These are phyloP conservation scores for Phymatocera aterrima DNA, from an alignment of 2,888 invertebrate species.

Conservation along the genomic window DNA sequence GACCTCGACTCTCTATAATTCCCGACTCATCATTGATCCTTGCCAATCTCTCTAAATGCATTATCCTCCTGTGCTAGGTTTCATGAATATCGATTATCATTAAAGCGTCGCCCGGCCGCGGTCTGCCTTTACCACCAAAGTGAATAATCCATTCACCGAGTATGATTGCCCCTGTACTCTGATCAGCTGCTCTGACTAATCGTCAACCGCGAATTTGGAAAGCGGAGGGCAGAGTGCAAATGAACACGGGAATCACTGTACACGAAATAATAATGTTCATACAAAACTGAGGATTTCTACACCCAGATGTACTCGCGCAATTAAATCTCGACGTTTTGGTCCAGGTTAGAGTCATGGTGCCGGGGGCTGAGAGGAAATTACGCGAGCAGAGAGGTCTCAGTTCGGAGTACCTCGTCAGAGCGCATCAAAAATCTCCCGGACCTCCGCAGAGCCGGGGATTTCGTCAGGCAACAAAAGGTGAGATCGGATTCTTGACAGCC, in stretches of 20 bases:
- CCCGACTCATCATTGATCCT: neutral
- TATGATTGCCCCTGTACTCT: slow-evolving; percentile 9
- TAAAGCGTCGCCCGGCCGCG: neutral
- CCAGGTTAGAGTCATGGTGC: slow-evolving; percentile 79
- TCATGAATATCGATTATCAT: slow-evolving; percentile 21
- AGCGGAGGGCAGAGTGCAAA: too few relatives aligned
- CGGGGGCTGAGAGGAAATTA: slow-evolving; percentile 78
- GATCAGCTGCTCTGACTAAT: neutral
- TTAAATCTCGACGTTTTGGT: slow-evolving; percentile 49
- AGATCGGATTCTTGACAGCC: too few relatives aligned
- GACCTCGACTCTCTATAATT: too few relatives aligned
- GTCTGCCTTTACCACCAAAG: neutral
- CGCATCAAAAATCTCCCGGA: slow-evolving; percentile 71
- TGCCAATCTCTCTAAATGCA: neutral
- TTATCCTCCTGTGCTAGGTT: neutral
- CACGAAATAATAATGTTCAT: too few relatives aligned
- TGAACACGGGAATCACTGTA: too few relatives aligned
- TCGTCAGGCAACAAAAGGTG: slow-evolving; percentile 67
- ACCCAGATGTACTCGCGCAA: neutral
- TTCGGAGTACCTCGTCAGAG: slow-evolving; percentile 75
- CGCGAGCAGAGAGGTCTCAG: slow-evolving; percentile 77
- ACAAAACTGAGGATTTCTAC: too few relatives aligned
- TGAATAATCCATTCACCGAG: neutral
- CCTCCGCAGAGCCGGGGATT: slow-evolving; percentile 66
- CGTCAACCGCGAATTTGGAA: neutral